These are phyloP conservation scores for Acronicta leporina DNA, from an alignment of 2,888 invertebrate species.

Conservation along the genomic window DNA sequence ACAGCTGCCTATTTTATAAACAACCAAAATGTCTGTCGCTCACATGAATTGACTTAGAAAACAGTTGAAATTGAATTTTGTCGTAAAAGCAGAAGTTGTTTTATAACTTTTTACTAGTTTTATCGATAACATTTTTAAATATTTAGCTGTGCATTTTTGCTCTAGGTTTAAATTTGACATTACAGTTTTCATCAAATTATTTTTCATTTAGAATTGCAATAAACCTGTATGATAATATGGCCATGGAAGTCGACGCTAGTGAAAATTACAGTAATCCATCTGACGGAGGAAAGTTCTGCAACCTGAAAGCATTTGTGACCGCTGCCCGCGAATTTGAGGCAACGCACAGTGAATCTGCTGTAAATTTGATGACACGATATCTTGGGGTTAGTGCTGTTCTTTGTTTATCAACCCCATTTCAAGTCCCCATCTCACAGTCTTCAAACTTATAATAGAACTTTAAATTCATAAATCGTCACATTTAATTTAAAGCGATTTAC, in stretches of 20 bases:
- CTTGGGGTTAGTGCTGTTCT: slow-evolving; percentile 77
- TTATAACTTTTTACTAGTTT: slow-evolving; percentile 44
- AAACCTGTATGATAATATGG: slow-evolving; percentile 45
- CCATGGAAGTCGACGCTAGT: slow-evolving; percentile 81
- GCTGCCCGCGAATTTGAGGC: slow-evolving; percentile 87
- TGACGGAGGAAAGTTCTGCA: slow-evolving; percentile 79
- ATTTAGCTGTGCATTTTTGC: slow-evolving; percentile 15
- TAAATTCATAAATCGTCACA: too few species aligned
- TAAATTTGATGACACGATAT: slow-evolving; percentile 86
- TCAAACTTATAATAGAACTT: too few species aligned
- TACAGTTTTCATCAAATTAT: background rate
- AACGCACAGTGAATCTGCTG: slow-evolving; percentile 85
- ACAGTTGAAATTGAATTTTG: slow-evolving; percentile 84
- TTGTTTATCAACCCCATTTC: background rate
- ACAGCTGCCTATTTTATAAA: slow-evolving; percentile 62
- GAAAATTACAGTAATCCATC: slow-evolving; percentile 71
- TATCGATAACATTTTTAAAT: slow-evolving; percentile 22
- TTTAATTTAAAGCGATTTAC: too few species aligned
- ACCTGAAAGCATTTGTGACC: slow-evolving; percentile 88
- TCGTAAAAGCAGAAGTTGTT: slow-evolving; percentile 39
- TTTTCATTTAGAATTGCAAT: slow-evolving; percentile 10
- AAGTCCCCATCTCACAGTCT: too few species aligned
- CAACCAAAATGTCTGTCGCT: slow-evolving; percentile 62
- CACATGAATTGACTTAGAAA: slow-evolving; percentile 60
- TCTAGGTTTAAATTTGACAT: slow-evolving; percentile 2